Evolutionary conservation across 2,113 vertebrate species (phyloP).

Genomic region (Daboia siamensis): DNA sequence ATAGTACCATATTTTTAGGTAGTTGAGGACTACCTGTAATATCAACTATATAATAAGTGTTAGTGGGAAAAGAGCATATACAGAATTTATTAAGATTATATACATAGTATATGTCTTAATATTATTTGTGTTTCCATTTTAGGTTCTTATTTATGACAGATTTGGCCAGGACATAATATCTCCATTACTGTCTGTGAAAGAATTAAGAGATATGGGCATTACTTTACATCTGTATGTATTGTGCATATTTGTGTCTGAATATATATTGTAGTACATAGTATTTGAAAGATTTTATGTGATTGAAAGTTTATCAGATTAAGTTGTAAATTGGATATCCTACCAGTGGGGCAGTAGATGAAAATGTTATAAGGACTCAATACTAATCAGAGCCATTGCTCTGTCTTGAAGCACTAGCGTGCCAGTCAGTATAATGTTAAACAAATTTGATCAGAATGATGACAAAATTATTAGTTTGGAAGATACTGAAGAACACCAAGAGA

Average conservation of each 20-base stretch:
- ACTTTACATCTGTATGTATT: conserved; percentile 90
- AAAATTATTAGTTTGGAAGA: not conserved
- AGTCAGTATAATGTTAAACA: not conserved
- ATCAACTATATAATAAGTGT: not conserved
- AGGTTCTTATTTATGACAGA: conserved; percentile 97
- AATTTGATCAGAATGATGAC: not conserved
- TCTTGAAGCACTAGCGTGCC: not conserved
- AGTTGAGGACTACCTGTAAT: not conserved
- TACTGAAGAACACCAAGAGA: not conserved
- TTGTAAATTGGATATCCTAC: not conserved
- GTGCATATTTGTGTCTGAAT: not conserved
- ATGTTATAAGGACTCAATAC: not conserved
- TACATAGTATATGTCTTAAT: not conserved
- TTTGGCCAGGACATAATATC: conserved; percentile 99
- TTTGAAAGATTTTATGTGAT: not conserved
- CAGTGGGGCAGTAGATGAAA: not conserved
- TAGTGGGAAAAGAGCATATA: not conserved
- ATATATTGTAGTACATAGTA: not conserved
- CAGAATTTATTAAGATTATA: not conserved
- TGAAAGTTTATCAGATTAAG: not conserved
- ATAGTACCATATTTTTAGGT: not conserved
- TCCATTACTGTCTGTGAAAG: conserved; percentile 93
- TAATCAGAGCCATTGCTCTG: not conserved
- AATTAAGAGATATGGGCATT: conserved; percentile 96
- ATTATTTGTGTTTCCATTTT: conserved; percentile 21